Conservation (phyloP, 2,888 invertebrate species). For the Adelphocoris suturalis region DNA sequence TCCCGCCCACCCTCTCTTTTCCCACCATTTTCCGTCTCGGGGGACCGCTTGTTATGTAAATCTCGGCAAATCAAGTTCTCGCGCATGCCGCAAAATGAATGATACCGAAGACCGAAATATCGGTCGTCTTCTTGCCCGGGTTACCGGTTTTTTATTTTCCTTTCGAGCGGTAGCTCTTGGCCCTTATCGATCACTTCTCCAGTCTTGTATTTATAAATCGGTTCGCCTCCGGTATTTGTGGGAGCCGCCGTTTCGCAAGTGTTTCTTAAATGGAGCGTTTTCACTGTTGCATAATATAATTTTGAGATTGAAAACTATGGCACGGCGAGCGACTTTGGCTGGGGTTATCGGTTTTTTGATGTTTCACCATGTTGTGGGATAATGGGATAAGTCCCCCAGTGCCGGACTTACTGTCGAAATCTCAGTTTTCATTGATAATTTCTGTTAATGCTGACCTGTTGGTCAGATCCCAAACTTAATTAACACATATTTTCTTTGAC, state of each 20-base stretch:
- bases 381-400: too few relatives aligned
- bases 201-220: background rate
- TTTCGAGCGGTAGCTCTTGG: slow-evolving; percentile 9
- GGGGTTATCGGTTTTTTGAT: background rate
- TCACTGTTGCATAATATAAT: slow-evolving; percentile 5
- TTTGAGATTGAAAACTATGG: background rate
- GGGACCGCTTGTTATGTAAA: slow-evolving; percentile 41
- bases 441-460: background rate
- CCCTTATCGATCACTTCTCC: slow-evolving; percentile 15
- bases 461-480: background rate
- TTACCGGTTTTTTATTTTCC: background rate
- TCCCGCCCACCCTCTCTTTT: background rate
- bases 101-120: background rate
- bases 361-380: background rate
- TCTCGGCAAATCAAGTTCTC: slow-evolving; percentile 19
- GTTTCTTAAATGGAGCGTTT: background rate
- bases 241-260: background rate
- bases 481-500: too few relatives aligned
- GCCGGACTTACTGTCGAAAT: too few relatives aligned
- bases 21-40: background rate
- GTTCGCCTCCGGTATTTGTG: background rate
- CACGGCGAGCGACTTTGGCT: background rate
- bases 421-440: background rate
- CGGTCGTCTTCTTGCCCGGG: background rate
- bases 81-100: slow-evolving; percentile 47